phyloP scores from a whole-genome alignment of 1,140 invertebrate genomes.

The Oscheius sp. region DNA sequence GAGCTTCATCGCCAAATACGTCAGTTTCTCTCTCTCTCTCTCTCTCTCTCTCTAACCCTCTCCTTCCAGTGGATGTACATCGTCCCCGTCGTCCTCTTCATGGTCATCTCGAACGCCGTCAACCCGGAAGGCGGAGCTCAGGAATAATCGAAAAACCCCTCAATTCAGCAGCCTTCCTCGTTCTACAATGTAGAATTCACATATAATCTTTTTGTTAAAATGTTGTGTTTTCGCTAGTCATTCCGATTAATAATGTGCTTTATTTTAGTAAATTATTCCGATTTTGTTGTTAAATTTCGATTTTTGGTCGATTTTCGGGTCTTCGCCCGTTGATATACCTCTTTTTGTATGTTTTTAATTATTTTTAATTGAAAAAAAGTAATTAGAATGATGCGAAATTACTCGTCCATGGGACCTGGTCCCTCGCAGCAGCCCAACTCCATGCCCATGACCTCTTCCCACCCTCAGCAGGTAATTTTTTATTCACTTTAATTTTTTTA shows the following conservation, averaged over 20 bases:
- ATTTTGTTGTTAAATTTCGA: no score
- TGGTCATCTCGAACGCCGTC: slow-evolving; percentile 47
- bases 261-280: no score
- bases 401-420: neutral
- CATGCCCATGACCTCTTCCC: neutral
- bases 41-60: no score
- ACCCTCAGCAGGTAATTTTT: neutral
- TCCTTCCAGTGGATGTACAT: slow-evolving; percentile 61
- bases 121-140: slow-evolving; percentile 30
- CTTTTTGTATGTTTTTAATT: no score
- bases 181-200: neutral
- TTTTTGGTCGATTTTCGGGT: no score
- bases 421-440: neutral
- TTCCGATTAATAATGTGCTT: no score
- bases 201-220: neutral
- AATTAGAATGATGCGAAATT: slow-evolving; percentile 1
- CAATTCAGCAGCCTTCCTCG: no score
- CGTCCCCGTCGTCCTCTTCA: slow-evolving; percentile 58
- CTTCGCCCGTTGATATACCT: no score
- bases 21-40: slow-evolving; percentile 39
- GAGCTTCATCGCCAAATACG: slow-evolving; percentile 58
- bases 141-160: neutral
- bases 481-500: neutral
- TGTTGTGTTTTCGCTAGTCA: neutral
- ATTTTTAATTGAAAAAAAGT: no score